phyloP scores from a whole-genome alignment of 1,140 invertebrate species.

The Sminthurides bifidus region DNA sequence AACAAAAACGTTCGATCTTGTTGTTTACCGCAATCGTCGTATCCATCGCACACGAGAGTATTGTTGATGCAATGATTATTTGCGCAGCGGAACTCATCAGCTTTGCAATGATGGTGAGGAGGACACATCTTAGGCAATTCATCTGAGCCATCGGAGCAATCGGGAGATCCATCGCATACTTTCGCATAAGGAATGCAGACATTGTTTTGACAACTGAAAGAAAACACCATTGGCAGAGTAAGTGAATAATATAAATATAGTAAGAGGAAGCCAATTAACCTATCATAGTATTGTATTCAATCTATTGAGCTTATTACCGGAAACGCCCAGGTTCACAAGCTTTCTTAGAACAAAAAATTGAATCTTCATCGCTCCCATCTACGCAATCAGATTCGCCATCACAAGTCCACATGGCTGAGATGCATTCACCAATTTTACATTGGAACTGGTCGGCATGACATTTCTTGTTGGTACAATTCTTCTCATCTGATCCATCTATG shows the following conservation, averaged over 20 bases:
- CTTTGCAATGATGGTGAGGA: conserved; percentile 13
- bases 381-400: conserved; percentile 42
- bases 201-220: conserved; percentile 39
- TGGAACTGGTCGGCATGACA: conserved; percentile 39
- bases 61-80: conserved; percentile 57
- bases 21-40: conserved; percentile 1
- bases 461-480: conserved; percentile 39
- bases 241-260: background rate
- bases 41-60: conserved; percentile 43
- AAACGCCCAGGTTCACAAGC: conserved; percentile 36
- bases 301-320: conserved; percentile 16
- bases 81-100: conserved; percentile 48
- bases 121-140: conserved; percentile 40
- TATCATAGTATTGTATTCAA: background rate
- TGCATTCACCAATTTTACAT: conserved; percentile 46
- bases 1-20: too few relatives aligned
- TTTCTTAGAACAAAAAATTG: conserved; percentile 34
- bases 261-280: background rate
- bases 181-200: conserved; percentile 39
- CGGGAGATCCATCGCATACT: conserved; percentile 51
- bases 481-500: conserved; percentile 35
- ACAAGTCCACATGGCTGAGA: conserved; percentile 31
- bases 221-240: background rate
- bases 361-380: conserved; percentile 47
- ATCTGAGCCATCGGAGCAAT: conserved; percentile 53